These are phyloP conservation scores for Prionailurus bengalensis DNA, from an alignment of 2,113 vertebrate species.

Conservation along the genomic window DNA sequence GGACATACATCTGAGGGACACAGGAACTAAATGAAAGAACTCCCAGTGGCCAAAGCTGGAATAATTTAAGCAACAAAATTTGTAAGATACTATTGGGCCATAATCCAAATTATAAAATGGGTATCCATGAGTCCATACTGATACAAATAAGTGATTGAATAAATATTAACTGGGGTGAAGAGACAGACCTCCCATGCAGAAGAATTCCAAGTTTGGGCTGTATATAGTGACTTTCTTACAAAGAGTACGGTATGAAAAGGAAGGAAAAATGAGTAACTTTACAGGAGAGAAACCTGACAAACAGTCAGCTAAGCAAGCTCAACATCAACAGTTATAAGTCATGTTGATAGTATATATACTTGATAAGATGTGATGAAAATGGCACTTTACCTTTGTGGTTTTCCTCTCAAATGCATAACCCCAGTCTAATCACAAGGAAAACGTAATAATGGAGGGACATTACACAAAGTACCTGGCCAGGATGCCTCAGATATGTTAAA, in stretches of 20 bases:
- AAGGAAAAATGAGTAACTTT: background rate
- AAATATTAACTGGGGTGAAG: background rate
- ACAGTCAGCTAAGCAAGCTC: background rate
- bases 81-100: background rate
- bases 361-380: background rate
- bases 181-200: background rate
- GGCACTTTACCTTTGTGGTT: background rate
- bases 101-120: conserved; percentile 7
- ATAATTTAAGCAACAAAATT: background rate
- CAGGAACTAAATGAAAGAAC: background rate
- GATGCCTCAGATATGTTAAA: background rate
- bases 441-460: background rate
- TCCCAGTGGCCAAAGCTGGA: background rate
- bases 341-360: background rate
- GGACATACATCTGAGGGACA: background rate
- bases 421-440: background rate
- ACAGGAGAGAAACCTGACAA: background rate
- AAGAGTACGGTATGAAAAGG: background rate
- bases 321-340: background rate
- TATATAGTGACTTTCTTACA: background rate
- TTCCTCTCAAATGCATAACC: background rate
- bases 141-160: background rate
- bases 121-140: background rate
- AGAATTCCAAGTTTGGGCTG: background rate
- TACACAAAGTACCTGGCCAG: background rate